Evolutionary conservation across 2,888 invertebrate species (phyloP).

Genomic region (Pseudococcus jackbeardsleyi): DNA sequence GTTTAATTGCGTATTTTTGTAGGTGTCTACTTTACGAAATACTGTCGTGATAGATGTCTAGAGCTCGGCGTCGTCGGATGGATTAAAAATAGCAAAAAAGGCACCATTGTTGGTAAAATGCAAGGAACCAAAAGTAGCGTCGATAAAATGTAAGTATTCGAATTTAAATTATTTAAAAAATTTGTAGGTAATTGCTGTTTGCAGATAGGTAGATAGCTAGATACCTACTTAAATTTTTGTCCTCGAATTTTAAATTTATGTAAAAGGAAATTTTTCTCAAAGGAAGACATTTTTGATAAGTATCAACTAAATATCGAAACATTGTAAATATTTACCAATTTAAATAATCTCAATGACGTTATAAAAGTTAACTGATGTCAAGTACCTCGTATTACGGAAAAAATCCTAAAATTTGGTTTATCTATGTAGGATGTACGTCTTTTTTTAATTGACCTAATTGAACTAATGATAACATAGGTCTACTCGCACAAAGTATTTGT

Average conservation of each 20-base stretch:
- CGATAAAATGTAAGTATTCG: constrained; percentile 85
- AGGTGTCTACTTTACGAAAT: constrained; percentile 91
- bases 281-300: too few relatives aligned
- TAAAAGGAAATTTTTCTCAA: too few relatives aligned
- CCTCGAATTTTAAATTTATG: too few relatives aligned
- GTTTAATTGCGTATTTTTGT: constrained; percentile 65
- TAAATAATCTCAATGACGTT: too few relatives aligned
- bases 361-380: too few relatives aligned
- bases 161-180: not conserved
- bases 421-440: not conserved
- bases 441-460: not conserved
- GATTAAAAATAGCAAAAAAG: constrained; percentile 91
- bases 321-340: too few relatives aligned
- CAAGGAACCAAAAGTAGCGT: constrained; percentile 85
- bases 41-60: constrained; percentile 84
- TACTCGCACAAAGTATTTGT: not conserved
- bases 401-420: not conserved
- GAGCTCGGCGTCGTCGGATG: constrained; percentile 85
- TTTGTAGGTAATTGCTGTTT: too few relatives aligned
- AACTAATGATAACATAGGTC: not conserved
- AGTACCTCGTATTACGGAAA: too few relatives aligned
- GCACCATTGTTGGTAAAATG: constrained; percentile 90
- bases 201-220: too few relatives aligned
- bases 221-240: too few relatives aligned
- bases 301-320: not conserved